Conservation (phyloP, 2,797 vertebrate species). For the Amazonetta brasiliensis region DNA sequence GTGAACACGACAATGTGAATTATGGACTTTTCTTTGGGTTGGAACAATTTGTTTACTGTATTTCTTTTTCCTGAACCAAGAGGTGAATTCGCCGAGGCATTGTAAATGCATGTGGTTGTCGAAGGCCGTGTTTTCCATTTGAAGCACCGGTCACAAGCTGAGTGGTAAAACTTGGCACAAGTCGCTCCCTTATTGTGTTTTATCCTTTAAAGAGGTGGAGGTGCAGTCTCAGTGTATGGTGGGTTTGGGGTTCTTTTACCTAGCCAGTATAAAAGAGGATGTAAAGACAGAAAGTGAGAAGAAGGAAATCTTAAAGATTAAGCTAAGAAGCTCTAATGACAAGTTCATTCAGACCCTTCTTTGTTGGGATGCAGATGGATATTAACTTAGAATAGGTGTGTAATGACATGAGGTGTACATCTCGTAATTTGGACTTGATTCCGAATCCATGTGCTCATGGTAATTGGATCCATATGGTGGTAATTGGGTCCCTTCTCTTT, state of each 20-base stretch:
- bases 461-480: neutral
- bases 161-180: neutral
- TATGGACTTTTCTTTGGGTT: neutral
- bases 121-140: rapidly evolving
- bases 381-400: neutral
- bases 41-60: neutral
- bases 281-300: neutral
- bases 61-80: neutral
- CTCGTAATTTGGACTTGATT: neutral
- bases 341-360: neutral
- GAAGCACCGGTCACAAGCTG: neutral
- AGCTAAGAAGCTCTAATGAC: neutral
- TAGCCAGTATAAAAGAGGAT: neutral
- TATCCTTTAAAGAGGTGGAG: neutral
- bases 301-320: neutral
- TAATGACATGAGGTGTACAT: neutral
- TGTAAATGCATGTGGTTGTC: neutral
- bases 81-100: neutral
- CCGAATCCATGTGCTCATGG: rapidly evolving
- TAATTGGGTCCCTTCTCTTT: neutral
- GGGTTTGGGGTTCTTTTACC: neutral
- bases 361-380: neutral
- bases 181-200: neutral
- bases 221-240: neutral
- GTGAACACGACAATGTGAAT: rapidly evolving